Evolutionary conservation across 2,113 vertebrate genomes (phyloP), one percentile per base, ranked within the genome.

Genomic region (Miniopterus natalensis): DNA sequence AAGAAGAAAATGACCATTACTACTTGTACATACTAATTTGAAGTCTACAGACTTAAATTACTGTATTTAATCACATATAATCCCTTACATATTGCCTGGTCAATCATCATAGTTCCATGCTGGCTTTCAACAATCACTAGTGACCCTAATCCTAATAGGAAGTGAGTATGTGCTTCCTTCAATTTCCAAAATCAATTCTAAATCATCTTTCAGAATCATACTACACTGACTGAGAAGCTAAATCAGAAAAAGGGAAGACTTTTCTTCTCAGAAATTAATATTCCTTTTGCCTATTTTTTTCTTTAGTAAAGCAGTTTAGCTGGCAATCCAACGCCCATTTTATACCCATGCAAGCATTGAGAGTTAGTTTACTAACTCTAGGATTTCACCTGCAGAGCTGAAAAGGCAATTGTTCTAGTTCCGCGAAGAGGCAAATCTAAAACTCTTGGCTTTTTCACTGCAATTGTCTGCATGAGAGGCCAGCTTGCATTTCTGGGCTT

Each of bases 131-230:
- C 4, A 4, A 88, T 94, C 31, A 88, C 47, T 51, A 93, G 29
- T 74, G 73, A 95, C 13, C 10, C 53, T 57, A 84, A 95, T 84
- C 53, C 51, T 89, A 93, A 68, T 5, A 6, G 57, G 15, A 96
- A 87, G 63, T 66, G 23, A 78, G 13, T n/a, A 90, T 80, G 47
- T 70, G 36, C 23, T 86, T 85, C 77, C 91, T 47, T 88, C 68
- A 88, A 45, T 68, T 90, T 73, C 68, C n/a, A 94, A 95, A 80
- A 86, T 53, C 81, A 94, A 40, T 25, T 92, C 51, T 86, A 94
- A 83, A 63, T 68, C 57, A 65, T 80, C 51, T 92, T 74, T 68
- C 17, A 79, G 51, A 66, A 63, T 83, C 40, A 66, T 31, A 84
- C 36, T 55, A 81, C 18, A 81, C 18, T 88, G 45, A 9, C 1